Evolutionary conservation across 2,113 vertebrate genomes (phyloP), one percentile per base, ranked within the genome.

Genomic region (Delphinus delphis): DNA sequence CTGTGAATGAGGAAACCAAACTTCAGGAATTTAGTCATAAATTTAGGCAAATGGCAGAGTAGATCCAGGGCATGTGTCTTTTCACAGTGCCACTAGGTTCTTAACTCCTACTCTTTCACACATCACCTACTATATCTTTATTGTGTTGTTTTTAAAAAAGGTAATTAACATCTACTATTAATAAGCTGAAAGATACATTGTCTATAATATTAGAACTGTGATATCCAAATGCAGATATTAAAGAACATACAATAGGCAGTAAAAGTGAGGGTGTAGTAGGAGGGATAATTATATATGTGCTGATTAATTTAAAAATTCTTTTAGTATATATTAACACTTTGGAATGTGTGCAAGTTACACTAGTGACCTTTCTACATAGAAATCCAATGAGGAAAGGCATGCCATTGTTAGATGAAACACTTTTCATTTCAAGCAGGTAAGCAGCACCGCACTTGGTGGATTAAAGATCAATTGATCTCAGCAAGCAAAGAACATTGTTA

Each of bases 381-480:
- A 25, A 14, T 70, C 65, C 44, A 58, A 0, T 93, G 68, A 92
- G 76, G 26, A 89, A 96, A 95, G 82, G 25, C 68, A 68, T 92
- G 73, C 76, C 62, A 58, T 73, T 83, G 85, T 92, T 70, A 33
- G 88, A 89, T 91, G 79, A 92, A 85, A 90, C 65, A 31, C 38
- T 97, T 97, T 98, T 88, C 95, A 97, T 98, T 97, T 97, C 83
- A 85, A 83, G 73, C 68, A 53, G 95, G 62, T 83, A 95, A 97
- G 80, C 80, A 77, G 70, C 9, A 25, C 83, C 68, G 14, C 17
- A 80, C 82, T 95, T 82, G 53, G 63, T 73, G 76, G 90, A 95
- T 98, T 97, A 97, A 96, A 97, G 96, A 95, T 97, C 47, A 41
- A 81, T 97, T 95, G 63, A 95, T 97, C 95, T 97, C 89, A 90